Conservation (phyloP, 2,113 vertebrate species). For the human (Homo sapiens) region DNA sequence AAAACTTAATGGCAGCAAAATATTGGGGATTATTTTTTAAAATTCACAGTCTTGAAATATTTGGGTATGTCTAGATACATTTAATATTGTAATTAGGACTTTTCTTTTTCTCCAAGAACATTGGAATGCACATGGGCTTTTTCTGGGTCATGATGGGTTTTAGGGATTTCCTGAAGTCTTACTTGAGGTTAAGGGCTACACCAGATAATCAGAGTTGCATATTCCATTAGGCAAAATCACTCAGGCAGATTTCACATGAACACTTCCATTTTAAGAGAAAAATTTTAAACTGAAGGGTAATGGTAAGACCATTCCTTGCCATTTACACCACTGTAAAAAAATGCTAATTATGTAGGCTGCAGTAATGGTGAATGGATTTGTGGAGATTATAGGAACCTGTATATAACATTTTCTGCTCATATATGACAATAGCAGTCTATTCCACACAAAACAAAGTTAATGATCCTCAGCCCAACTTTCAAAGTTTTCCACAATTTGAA, state of each 20-base stretch:
- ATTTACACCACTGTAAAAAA: not conserved
- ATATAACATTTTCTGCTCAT: not conserved
- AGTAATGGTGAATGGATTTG: not conserved
- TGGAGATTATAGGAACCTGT: too few species aligned
- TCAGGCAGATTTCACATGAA: not conserved
- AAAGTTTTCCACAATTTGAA: not conserved
- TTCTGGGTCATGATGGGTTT: not conserved
- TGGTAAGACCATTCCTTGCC: not conserved
- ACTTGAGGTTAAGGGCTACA: not conserved
- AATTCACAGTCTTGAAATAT: not conserved
- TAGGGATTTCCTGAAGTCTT: not conserved
- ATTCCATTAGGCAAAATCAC: not conserved
- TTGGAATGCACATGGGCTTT: not conserved
- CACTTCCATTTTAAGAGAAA: too few species aligned
- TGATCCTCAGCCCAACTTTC: not conserved
- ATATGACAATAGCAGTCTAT: not conserved
- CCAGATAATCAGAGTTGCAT: not conserved
- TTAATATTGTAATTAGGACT: not conserved
- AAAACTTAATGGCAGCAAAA: not conserved
- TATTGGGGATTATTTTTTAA: not conserved
- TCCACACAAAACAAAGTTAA: not conserved
- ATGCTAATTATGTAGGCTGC: not conserved
- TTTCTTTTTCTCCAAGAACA: not conserved
- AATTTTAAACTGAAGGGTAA: not conserved
- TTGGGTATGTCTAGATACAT: not conserved